These are phyloP conservation scores for Petrophora chlorosata DNA, from an alignment of 2,888 invertebrate genomes.

Conservation along the genomic window DNA sequence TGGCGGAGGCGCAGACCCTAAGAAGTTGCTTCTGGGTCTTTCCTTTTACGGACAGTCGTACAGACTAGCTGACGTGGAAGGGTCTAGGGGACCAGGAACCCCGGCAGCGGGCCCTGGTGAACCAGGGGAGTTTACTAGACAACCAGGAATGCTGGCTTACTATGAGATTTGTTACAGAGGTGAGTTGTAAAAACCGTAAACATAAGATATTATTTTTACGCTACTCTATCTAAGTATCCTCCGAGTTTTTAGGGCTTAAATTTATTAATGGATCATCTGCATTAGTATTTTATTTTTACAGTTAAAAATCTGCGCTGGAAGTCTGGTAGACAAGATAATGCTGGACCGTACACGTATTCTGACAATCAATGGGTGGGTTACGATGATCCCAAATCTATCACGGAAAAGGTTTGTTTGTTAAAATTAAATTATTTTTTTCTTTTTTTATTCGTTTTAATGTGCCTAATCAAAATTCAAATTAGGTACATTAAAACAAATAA, in stretches of 20 bases:
- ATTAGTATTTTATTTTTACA: slow-evolving; percentile 44
- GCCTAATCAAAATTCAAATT: too few relatives aligned
- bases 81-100: slow-evolving; percentile 81
- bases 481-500: too few relatives aligned
- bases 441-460: too few relatives aligned
- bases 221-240: not conserved
- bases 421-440: too few relatives aligned
- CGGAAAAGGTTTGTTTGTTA: slow-evolving; percentile 84
- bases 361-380: slow-evolving; percentile 95
- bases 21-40: slow-evolving; percentile 91
- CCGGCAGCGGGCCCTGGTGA: slow-evolving; percentile 89
- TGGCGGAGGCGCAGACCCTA: slow-evolving; percentile 88
- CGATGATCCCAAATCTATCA: slow-evolving; percentile 91
- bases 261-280: not conserved
- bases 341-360: slow-evolving; percentile 90
- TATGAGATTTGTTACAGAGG: slow-evolving; percentile 91
- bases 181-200: slow-evolving; percentile 35
- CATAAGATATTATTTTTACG: not conserved
- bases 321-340: slow-evolving; percentile 83
- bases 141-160: slow-evolving; percentile 94
- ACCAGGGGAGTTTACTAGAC: slow-evolving; percentile 91
- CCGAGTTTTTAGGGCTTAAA: not conserved
- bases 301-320: slow-evolving; percentile 88
- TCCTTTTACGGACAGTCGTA: slow-evolving; percentile 96
- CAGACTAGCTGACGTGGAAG: slow-evolving; percentile 80